These are phyloP conservation scores for Ormyrus rosae DNA, from an alignment of 2,888 invertebrate species.

Conservation along the genomic window DNA sequence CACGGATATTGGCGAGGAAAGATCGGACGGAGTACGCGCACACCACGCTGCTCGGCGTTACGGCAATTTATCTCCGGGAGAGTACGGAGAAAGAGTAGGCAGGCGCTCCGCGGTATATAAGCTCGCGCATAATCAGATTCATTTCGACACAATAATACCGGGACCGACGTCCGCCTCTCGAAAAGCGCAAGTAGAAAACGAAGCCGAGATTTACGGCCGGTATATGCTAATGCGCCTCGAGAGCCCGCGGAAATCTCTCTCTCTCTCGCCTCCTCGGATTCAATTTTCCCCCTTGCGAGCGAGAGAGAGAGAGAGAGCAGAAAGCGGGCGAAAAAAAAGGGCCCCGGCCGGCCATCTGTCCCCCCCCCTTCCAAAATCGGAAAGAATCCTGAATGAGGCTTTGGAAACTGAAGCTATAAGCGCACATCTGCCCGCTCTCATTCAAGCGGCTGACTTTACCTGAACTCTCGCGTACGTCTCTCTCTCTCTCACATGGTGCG, in stretches of 20 bases:
- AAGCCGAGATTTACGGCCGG: constrained; percentile 11
- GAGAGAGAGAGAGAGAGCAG: constrained; percentile 9
- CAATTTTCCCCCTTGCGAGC: constrained; percentile 22
- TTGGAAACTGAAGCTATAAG: constrained; percentile 43
- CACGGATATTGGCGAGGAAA: too few relatives aligned
- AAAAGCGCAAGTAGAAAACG: constrained; percentile 24
- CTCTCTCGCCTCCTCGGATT: background rate
- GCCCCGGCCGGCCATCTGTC: too few relatives aligned
- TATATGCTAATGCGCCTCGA: constrained; percentile 5
- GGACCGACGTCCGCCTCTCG: background rate
- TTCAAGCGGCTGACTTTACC: constrained; percentile 68
- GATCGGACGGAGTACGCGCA: too few relatives aligned
- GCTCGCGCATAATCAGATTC: too few relatives aligned
- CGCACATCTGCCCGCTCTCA: constrained; percentile 67
- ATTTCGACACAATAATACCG: too few relatives aligned
- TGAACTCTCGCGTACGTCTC: constrained; percentile 53
- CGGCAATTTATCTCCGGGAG: too few relatives aligned
- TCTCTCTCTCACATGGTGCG: background rate
- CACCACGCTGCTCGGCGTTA: too few relatives aligned
- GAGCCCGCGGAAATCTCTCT: constrained; percentile 8
- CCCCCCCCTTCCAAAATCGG: too few relatives aligned
- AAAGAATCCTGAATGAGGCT: constrained; percentile 23
- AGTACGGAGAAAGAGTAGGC: too few relatives aligned
- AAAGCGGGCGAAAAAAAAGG: background rate
- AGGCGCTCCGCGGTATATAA: too few relatives aligned